Evolutionary conservation across 2,888 invertebrate genomes (phyloP), one percentile per base, ranked within the genome.

Genomic region (Himalopsyche tibetana): DNA sequence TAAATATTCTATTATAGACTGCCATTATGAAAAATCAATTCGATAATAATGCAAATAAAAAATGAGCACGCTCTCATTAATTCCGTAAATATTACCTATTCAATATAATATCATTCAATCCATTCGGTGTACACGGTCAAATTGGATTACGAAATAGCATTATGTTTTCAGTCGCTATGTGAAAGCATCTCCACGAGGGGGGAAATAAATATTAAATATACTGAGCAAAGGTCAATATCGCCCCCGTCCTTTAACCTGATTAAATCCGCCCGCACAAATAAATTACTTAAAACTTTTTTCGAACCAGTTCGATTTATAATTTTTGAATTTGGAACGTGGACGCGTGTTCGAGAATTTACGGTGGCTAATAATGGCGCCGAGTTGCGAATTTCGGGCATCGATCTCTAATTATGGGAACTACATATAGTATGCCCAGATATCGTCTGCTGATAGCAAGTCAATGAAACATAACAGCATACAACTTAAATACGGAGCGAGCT

Each of bases 31-130:
- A 74, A 69, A 74, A 74, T 15, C 36, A 15, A 74, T 36, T 74
- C 74, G 38, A 74, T 74, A 74, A 74, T 74, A 74, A 74, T 74
- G 74, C 74, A 74, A 74, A 74, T 36, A 74, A 74, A 74, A 74
- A 74, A 74, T 15, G 74, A 74, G 74, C 74, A 15, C 74, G 5
- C 74, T 74, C 74, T 74, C 74, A 74, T 74, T 74, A 74, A 74
- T 74, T 74, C 36, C n/a, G 15, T 12, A 38, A 38, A 38, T 74
- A 74, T 74, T 36, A 74, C 74, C 36, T 28, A 36, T 74, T 15
- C 36, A 74, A 12, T 12, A 36, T 74, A 74, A 74, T 74, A 38
- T 3, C 5, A 74, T 74, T 74, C 28, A 74, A 74, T 38, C 5
- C 38, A 74, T 74, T 38, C 74, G 36, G 74, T n/a, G n/a, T 74